Percentiles rank a stretch among this genome's conserved stretches.
Evolutionary conservation across 2,888 invertebrate genomes (phyloP).

Genomic region (Chrysopilus asiliformis): DNA sequence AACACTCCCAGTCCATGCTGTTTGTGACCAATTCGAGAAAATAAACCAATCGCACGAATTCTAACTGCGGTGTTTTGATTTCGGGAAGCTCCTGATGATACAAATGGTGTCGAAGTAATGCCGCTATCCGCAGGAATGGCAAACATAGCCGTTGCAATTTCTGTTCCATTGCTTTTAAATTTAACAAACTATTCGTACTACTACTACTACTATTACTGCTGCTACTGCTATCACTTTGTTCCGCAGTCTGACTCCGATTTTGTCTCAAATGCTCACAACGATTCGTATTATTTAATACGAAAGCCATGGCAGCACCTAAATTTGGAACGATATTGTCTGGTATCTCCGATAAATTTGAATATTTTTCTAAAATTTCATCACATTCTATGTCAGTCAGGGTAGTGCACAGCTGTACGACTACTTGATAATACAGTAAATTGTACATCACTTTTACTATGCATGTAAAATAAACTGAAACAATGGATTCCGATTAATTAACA

Average conservation of each 20-base stretch:
- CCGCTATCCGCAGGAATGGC: conserved; percentile 72
- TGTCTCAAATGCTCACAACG: conserved; percentile 28
- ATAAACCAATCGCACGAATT: conserved; percentile 64
- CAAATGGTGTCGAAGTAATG: conserved; percentile 69
- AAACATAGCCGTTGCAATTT: conserved; percentile 67
- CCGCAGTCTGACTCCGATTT: not conserved
- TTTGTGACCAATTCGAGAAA: conserved; percentile 63
- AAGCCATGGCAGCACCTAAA: conserved; percentile 32
- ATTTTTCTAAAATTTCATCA: conserved; percentile 36
- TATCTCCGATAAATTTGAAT: conserved; percentile 13
- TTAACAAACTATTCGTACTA: conserved; percentile 25
- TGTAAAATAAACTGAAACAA: conserved; percentile 66
- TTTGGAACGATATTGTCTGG: conserved; percentile 15
- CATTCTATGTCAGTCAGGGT: conserved; percentile 52
- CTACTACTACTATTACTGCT: too few relatives aligned
- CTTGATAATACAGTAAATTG: conserved; percentile 81
- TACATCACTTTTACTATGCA: conserved; percentile 78
- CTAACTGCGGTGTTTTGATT: conserved; percentile 47
- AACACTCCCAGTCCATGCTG: conserved; percentile 49
- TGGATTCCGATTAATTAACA: conserved; percentile 2
- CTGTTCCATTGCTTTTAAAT: conserved; percentile 33
- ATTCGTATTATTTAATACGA: conserved; percentile 30
- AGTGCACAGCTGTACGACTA: conserved; percentile 65
- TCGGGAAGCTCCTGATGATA: conserved; percentile 65
- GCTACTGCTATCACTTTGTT: conserved; percentile 9